Evolutionary conservation across 2,888 invertebrate species (phyloP).

Genomic region (Candidula unifasciata): DNA sequence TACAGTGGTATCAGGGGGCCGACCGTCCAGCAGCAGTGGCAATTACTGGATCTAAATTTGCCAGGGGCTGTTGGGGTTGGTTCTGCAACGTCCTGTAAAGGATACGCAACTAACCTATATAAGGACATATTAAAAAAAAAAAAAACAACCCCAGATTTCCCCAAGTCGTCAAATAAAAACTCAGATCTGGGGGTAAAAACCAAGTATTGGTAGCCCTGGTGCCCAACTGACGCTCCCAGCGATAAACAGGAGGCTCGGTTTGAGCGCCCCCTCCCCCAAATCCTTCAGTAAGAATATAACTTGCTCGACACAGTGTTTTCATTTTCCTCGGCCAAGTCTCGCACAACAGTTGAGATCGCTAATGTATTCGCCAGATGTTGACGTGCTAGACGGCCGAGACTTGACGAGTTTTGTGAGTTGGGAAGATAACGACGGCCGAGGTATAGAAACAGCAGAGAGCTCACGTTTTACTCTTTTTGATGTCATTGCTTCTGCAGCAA

Average conservation of each 20-base stretch:
- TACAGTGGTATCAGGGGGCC: no score
- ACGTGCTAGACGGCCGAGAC: background rate
- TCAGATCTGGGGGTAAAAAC: no score
- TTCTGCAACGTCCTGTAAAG: no score
- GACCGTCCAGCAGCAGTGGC: no score
- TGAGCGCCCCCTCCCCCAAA: background rate
- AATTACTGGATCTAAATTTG: no score
- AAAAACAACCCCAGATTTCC: no score
- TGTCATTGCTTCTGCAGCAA: background rate
- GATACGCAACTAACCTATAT: no score
- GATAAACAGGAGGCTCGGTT: background rate
- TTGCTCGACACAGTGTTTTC: background rate
- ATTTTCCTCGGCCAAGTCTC: background rate
- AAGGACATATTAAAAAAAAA: no score
- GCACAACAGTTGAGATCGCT: conserved; percentile 25
- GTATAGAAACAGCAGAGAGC: background rate
- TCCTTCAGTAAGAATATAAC: conserved; percentile 1
- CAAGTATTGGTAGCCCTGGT: no score
- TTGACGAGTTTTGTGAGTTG: background rate
- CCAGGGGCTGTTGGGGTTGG: no score
- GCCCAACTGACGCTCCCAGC: background rate
- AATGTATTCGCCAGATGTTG: conserved; percentile 24
- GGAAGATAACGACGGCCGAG: background rate
- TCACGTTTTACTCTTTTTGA: background rate
- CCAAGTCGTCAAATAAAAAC: no score